These are phyloP conservation scores for Hetaerina americana DNA, from an alignment of 1,140 invertebrate species.

Conservation along the genomic window DNA sequence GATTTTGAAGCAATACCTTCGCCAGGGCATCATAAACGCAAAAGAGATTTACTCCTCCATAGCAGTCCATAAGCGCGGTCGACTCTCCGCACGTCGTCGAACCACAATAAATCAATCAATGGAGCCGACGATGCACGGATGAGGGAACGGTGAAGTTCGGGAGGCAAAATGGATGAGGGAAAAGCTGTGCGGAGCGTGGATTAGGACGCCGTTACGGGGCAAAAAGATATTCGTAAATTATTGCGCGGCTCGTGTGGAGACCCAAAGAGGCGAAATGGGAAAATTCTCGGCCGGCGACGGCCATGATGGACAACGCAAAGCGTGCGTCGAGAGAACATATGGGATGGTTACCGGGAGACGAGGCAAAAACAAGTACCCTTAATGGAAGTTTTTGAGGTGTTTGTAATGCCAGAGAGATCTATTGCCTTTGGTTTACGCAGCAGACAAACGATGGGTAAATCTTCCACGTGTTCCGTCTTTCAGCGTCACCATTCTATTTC, in stretches of 20 bases:
- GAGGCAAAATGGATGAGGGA: too few species aligned
- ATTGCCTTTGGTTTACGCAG: too few species aligned
- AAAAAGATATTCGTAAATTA: neutral
- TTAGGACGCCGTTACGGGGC: neutral
- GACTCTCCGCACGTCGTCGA: neutral
- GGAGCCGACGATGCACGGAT: neutral
- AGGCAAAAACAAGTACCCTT: too few species aligned
- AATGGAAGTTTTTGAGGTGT: too few species aligned
- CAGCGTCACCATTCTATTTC: too few species aligned
- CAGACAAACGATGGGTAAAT: too few species aligned
- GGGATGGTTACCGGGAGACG: too few species aligned
- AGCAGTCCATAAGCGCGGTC: too few species aligned
- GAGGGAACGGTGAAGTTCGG: too few species aligned
- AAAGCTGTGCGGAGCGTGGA: neutral
- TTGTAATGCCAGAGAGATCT: too few species aligned
- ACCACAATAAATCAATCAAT: neutral
- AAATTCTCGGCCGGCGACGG: neutral
- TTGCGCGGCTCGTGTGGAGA: neutral
- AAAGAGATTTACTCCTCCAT: neutral
- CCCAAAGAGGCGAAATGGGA: neutral
- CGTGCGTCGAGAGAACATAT: too few species aligned
- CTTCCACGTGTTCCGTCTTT: too few species aligned
- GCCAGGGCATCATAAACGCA: neutral
- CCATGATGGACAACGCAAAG: neutral
- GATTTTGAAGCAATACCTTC: neutral